Conservation (phyloP, 2,797 vertebrate genomes). For the Emydoidea blandingii region DNA sequence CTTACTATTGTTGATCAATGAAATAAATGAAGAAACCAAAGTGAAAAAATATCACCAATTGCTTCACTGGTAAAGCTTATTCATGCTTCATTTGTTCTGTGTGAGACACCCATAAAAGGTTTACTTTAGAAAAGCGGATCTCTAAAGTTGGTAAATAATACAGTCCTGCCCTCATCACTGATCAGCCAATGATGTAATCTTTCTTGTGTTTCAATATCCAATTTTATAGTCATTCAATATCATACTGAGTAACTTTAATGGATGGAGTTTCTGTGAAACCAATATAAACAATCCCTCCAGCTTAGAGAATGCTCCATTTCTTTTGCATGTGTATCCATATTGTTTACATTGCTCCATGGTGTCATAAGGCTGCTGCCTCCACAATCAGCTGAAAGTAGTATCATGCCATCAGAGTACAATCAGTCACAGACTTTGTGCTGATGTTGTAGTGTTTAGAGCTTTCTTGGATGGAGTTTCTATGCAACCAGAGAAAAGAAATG, state of each 20-base stretch:
- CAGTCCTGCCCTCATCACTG: too few species aligned
- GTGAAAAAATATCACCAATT: not conserved
- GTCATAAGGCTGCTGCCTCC: not conserved
- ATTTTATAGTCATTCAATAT: too few species aligned
- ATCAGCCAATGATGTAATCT: not conserved
- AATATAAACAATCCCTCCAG: too few species aligned
- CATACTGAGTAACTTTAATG: too few species aligned
- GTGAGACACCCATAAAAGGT: not conserved
- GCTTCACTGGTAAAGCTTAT: not conserved
- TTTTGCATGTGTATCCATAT: too few species aligned
- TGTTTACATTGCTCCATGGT: too few species aligned
- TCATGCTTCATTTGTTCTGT: not conserved
- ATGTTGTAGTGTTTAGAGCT: not conserved
- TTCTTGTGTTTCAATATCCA: too few species aligned
- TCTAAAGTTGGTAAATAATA: too few species aligned
- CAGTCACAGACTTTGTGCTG: not conserved
- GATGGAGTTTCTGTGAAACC: too few species aligned
- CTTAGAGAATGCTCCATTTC: too few species aligned
- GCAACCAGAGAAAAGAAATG: not conserved
- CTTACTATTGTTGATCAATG: too few species aligned
- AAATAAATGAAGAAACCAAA: not conserved
- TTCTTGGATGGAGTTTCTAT: accelerated
- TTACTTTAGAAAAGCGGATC: too few species aligned
- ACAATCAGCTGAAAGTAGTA: not conserved
- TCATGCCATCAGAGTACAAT: not conserved